Evolutionary conservation across 2,888 invertebrate genomes (phyloP).

Genomic region (Atethmia centrago): DNA sequence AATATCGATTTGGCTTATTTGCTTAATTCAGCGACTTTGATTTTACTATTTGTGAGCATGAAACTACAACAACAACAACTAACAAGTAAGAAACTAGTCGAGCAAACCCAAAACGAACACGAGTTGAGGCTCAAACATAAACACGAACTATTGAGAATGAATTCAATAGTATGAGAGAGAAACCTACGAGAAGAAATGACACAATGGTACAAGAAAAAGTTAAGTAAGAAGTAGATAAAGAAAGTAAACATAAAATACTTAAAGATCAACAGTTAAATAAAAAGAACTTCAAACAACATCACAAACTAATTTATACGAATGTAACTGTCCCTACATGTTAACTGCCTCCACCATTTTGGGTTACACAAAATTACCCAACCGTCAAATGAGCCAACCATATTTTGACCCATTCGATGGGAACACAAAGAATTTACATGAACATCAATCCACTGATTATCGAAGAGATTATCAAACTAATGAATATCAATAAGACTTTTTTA

Average conservation of each 20-base stretch:
- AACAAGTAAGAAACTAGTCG: background rate
- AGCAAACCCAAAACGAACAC: background rate
- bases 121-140: background rate
- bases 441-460: conserved; percentile 42
- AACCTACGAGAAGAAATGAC: background rate
- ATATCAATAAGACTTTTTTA: conserved; percentile 40
- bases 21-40: conserved; percentile 25
- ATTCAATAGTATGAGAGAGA: background rate
- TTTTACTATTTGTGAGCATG: conserved; percentile 16
- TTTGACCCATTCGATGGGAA: conserved; percentile 38
- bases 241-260: background rate
- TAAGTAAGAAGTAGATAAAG: background rate
- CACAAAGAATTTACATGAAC: conserved; percentile 45
- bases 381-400: conserved; percentile 44
- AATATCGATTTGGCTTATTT: conserved; percentile 46
- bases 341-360: conserved; percentile 20
- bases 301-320: conserved; percentile 18
- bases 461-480: conserved; percentile 48
- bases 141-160: background rate
- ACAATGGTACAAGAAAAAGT: background rate
- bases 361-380: conserved; percentile 41
- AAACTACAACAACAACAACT: no score
- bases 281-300: conserved; percentile 5
- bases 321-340: conserved; percentile 9
- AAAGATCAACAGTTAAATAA: conserved; percentile 1